Evolutionary conservation across 2,797 vertebrate species (phyloP).

Genomic region (Spinibarbus caldwelli): DNA sequence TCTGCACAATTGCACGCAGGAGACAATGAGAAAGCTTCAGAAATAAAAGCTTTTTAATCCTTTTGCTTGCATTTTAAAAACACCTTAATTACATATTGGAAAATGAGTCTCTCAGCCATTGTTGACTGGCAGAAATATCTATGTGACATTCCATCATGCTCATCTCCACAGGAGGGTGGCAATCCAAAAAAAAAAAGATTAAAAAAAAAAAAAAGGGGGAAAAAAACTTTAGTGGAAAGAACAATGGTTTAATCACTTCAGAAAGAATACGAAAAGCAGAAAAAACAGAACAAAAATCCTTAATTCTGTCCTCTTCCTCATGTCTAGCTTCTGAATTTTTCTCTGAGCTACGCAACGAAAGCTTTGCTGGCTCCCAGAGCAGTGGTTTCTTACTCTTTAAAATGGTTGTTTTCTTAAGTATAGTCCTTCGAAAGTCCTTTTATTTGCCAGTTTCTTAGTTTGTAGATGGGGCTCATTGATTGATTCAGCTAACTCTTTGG

Average conservation of each 20-base stretch:
- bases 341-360: slow-evolving; percentile 73
- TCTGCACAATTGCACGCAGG: slow-evolving; percentile 83
- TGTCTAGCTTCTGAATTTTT: slow-evolving; percentile 60
- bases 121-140: slow-evolving; percentile 76
- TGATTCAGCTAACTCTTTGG: slow-evolving; percentile 94
- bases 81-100: slow-evolving; percentile 84
- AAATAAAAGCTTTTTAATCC: slow-evolving; percentile 67
- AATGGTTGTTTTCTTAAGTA: slow-evolving; percentile 42
- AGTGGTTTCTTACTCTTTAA: slow-evolving; percentile 69
- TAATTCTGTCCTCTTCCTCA: slow-evolving; percentile 68
- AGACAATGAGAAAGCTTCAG: slow-evolving; percentile 75
- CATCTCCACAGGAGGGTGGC: slow-evolving; percentile 75
- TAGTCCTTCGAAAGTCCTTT: slow-evolving; percentile 49
- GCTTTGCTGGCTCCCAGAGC: slow-evolving; percentile 76
- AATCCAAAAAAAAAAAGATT: slow-evolving; percentile 48
- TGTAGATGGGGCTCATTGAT: slow-evolving; percentile 77
- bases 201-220: slow-evolving; percentile 42
- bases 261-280: neutral
- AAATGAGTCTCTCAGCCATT: slow-evolving; percentile 78
- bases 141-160: slow-evolving; percentile 72
- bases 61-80: slow-evolving; percentile 60
- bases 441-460: slow-evolving; percentile 68
- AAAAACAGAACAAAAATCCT: slow-evolving; percentile 59
- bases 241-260: slow-evolving; percentile 8
- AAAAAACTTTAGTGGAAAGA: slow-evolving; percentile 61